Conservation (phyloP, 1,140 invertebrate genomes). For the Drosophila nasuta region DNA sequence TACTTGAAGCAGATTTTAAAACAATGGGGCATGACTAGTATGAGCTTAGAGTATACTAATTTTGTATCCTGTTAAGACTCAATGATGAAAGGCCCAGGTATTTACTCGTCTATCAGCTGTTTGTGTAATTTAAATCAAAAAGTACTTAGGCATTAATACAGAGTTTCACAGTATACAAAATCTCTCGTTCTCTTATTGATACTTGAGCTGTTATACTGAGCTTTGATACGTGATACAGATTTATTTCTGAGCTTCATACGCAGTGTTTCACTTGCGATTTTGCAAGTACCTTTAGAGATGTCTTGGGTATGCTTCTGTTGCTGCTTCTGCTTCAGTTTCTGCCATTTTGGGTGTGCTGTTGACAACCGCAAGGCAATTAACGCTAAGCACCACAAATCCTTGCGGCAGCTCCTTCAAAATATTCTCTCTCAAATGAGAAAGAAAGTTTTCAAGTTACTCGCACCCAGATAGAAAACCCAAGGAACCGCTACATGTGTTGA, state of each 20-base stretch:
- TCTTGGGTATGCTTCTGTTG: background rate
- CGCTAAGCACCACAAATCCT: conserved; percentile 78
- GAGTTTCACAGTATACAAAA: background rate
- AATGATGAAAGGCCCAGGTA: background rate
- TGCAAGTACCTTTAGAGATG: background rate
- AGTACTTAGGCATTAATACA: background rate
- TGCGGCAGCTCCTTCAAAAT: conserved; percentile 68
- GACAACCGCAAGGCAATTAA: conserved; percentile 81
- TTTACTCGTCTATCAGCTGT: background rate
- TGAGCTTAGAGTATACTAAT: background rate
- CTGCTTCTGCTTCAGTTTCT: too few relatives aligned
- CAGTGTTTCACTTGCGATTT: background rate
- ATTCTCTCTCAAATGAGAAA: conserved; percentile 45
- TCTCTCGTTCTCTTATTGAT: too few relatives aligned
- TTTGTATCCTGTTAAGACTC: background rate
- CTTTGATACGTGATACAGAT: background rate
- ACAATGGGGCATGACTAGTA: background rate
- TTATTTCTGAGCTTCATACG: background rate
- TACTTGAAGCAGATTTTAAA: background rate
- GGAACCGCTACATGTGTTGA: conserved; percentile 63
- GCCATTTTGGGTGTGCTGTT: conserved; percentile 35
- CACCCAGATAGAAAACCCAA: background rate
- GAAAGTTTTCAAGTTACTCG: conserved; percentile 57
- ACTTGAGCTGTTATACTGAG: background rate
- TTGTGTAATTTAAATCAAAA: background rate